Conservation (phyloP, 2,888 invertebrate species). For the Parnassius apollo region DNA sequence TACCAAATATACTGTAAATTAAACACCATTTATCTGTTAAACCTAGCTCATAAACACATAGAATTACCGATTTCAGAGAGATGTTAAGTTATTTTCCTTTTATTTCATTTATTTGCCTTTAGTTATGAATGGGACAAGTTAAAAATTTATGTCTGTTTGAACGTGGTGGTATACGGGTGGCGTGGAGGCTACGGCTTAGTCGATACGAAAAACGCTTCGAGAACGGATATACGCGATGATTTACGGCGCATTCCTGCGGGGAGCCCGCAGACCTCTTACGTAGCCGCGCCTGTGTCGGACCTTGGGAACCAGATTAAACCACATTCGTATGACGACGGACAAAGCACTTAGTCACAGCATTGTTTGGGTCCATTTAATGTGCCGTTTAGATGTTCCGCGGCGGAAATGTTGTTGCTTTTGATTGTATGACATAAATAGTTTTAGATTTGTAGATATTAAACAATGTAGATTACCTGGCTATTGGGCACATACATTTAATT, state of each 20-base stretch:
- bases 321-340: slow-evolving; percentile 59
- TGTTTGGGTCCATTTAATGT: slow-evolving; percentile 31
- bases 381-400: slow-evolving; percentile 29
- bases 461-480: too few relatives aligned
- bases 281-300: slow-evolving; percentile 46
- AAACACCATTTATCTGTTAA: too few relatives aligned
- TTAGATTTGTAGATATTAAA: too few relatives aligned
- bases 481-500: too few relatives aligned
- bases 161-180: slow-evolving; percentile 8
- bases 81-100: too few relatives aligned
- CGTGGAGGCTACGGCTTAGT: neutral
- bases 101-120: neutral
- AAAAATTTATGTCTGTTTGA: slow-evolving; percentile 8
- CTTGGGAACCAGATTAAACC: slow-evolving; percentile 67
- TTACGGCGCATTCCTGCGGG: slow-evolving; percentile 70
- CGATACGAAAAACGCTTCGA: slow-evolving; percentile 28
- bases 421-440: too few relatives aligned
- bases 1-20: too few relatives aligned
- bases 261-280: slow-evolving; percentile 44
- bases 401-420: neutral
- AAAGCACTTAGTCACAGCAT: slow-evolving; percentile 39
- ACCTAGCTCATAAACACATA: too few relatives aligned
- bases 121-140: slow-evolving; percentile 13
- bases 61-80: too few relatives aligned
- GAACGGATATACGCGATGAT: slow-evolving; percentile 53